Evolutionary conservation across 2,113 vertebrate species (phyloP), one percentile per base, ranked within the genome.

Genomic region (Anas platyrhynchos): DNA sequence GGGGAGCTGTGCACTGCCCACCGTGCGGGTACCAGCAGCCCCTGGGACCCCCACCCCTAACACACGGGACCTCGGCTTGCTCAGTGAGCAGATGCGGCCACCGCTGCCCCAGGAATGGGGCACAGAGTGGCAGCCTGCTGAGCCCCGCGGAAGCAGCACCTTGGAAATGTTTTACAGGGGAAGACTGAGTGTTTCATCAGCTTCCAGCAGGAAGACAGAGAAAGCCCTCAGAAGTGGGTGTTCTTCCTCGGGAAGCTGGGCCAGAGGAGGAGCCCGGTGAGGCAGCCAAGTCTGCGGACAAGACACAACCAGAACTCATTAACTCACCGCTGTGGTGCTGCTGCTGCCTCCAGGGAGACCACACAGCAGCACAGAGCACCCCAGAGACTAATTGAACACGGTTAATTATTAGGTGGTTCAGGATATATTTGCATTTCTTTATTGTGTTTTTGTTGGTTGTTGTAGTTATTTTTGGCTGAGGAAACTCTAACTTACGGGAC

Each of bases 281-380:
- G 36, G 73, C 69, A 91, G 73, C 52, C 5, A 6, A 93, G 36
- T 2, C 16, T 79, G 85, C 0, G 9, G 82, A 89, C 95, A 85
- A 97, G 92, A 93, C 21, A 48, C 58, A 91, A 83, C 88, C 93
- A 96, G 88, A 88, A 69, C 82, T 91, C 71, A 76, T 94, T 91
- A 96, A 89, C 67, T 95, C 88, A 58, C 82, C 3, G 0, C 71
- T 83, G 63, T 16, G 67, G 89, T 95, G 89, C 84, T 75, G 89
- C 9, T 4, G 2, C 18, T 83, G 92, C 93, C 95, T 80, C 67
- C 82, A 69, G 93, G 95, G 90, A 95, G 95, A 96, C 93, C 96
- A 94, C 95, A 97, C 90, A 94, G 85, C 72, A 80, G 65, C 76
- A 88, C 83, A 83, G 83, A 92, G 72, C 75, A 93, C 55, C 95